phyloP scores from a whole-genome alignment of 2,797 vertebrate species.

The Protonibea diacanthus region DNA sequence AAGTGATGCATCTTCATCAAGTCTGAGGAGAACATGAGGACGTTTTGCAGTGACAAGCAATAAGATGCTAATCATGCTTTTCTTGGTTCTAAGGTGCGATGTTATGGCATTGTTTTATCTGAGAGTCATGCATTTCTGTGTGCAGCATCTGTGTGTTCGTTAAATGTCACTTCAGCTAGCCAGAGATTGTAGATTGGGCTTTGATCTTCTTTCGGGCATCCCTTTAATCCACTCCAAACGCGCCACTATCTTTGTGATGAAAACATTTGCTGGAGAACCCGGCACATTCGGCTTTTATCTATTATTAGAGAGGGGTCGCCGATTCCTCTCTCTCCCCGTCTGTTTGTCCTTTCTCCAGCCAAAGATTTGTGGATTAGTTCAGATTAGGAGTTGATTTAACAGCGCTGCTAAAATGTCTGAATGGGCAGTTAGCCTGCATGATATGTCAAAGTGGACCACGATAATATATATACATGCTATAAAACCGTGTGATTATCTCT shows the following conservation, averaged over 20 bases:
- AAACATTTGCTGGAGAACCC: conserved; percentile 29
- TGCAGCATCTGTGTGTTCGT: neutral
- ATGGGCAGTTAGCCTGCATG: neutral
- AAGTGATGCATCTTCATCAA: neutral
- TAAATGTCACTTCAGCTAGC: neutral
- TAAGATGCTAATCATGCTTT: neutral
- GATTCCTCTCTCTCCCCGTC: conserved; percentile 18
- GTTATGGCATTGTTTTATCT: neutral
- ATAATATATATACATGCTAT: neutral
- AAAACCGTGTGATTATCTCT: neutral
- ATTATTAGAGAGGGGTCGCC: conserved; percentile 10
- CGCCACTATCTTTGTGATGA: conserved; percentile 13
- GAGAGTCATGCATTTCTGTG: neutral
- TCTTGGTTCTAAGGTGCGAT: neutral
- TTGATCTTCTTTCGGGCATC: conserved; percentile 22
- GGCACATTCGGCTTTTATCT: conserved; percentile 22
- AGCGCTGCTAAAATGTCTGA: neutral
- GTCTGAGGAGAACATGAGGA: neutral
- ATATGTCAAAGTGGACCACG: neutral
- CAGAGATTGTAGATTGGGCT: conserved; percentile 7
- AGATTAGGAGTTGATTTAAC: conserved; percentile 9
- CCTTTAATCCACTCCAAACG: conserved; percentile 34
- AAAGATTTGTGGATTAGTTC: conserved; percentile 26
- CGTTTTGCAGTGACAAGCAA: neutral
- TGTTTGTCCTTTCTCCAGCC: conserved; percentile 23